Conservation (phyloP, 2,113 vertebrate species). For the Brachyistius frenatus region DNA sequence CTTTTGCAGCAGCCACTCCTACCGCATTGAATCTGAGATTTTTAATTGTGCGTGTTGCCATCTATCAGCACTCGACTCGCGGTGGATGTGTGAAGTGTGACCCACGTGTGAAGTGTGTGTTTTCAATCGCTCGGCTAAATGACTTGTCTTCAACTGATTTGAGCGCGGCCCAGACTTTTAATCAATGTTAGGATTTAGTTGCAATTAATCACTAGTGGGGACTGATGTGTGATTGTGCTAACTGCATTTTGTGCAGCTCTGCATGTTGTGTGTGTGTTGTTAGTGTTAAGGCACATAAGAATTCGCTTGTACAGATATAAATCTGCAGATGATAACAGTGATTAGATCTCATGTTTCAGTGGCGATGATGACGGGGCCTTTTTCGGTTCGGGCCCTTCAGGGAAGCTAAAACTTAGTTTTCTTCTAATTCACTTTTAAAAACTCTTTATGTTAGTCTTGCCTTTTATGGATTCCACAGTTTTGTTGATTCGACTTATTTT, state of each 20-base stretch:
- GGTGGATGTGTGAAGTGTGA: conserved; percentile 8
- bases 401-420: too few species aligned
- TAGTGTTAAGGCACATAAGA: conserved; percentile 14
- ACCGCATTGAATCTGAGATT: conserved; percentile 65
- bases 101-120: conserved; percentile 13
- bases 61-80: conserved; percentile 49
- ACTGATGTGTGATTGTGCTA: conserved; percentile 29
- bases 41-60: conserved; percentile 56
- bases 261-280: conserved; percentile 6
- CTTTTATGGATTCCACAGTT: too few species aligned
- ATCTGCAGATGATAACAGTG: conserved; percentile 3
- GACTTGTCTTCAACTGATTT: conserved; percentile 68
- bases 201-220: conserved; percentile 60
- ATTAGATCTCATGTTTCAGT: conserved; percentile 20
- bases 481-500: too few species aligned
- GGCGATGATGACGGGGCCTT: not conserved
- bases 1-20: conserved; percentile 36
- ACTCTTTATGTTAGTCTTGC: too few species aligned
- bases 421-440: too few species aligned
- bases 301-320: not conserved
- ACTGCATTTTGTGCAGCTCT: conserved; percentile 20
- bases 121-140: conserved; percentile 59
- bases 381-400: too few species aligned
- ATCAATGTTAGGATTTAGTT: conserved; percentile 66
- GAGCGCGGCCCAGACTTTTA: conserved; percentile 54